Percentiles rank a stretch among this genome's conserved stretches.
phyloP scores from a whole-genome alignment of 2,113 vertebrate species.

The Rhinogobius similis region DNA sequence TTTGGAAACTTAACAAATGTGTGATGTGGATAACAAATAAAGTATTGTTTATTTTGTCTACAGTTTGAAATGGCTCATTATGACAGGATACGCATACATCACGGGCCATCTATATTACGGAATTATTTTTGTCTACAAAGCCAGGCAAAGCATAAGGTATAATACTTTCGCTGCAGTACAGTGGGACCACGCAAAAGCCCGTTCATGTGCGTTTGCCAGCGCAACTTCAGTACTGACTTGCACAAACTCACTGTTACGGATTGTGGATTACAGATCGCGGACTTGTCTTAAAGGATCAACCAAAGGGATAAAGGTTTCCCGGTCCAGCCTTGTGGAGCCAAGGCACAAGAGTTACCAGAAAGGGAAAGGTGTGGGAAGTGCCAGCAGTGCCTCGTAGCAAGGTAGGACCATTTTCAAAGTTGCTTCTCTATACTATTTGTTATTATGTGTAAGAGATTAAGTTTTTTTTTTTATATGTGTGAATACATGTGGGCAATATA shows the following conservation, averaged over 20 bases:
- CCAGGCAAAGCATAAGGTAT: neutral
- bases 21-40: neutral
- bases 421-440: neutral
- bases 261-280: constrained; percentile 71
- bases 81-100: neutral
- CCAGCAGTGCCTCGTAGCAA: constrained; percentile 40
- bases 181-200: neutral
- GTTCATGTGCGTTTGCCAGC: constrained; percentile 12
- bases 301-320: constrained; percentile 69
- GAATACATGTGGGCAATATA: too few species aligned
- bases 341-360: constrained; percentile 24
- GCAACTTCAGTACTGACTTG: constrained; percentile 21
- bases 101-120: neutral
- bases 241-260: constrained; percentile 53
- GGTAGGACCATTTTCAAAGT: constrained; percentile 38
- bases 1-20: constrained; percentile 14
- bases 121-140: neutral
- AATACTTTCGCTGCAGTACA: neutral
- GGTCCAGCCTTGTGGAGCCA: constrained; percentile 38
- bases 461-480: too few species aligned
- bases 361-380: constrained; percentile 36
- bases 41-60: neutral
- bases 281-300: constrained; percentile 76
- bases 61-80: neutral
- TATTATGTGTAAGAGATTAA: neutral